Evolutionary conservation across 2,113 vertebrate species (phyloP), one percentile per base, ranked within the genome.

Genomic region (Saccopteryx bilineata): DNA sequence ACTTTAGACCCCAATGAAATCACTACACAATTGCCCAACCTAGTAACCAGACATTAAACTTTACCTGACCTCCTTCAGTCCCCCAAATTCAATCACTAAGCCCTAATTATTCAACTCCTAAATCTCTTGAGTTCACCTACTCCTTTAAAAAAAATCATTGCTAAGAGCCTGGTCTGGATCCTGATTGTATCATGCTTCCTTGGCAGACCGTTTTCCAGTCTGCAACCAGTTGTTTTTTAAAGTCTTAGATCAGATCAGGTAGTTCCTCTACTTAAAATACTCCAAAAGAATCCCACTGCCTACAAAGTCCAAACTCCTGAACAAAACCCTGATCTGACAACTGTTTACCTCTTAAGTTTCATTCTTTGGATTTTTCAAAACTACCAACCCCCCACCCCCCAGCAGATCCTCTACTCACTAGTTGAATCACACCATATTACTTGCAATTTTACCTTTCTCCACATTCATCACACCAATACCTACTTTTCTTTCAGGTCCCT

Each of bases 1-100:
- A 82, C 39, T 87, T 93, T 56, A 94, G 72, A 90, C 86, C 54
- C 52, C 58, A 94, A 19, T 76, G 58, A 80, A 71, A 89, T 80
- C 21, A 78, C 23, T 61, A 74, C 26, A 78, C 21, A 78, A 13
- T 0, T 46, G 14, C 50, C 54, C 24, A 28, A 65, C 24, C 18
- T 52, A 90, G 68, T 75, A 66, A 94, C 61, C 15, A 79, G 1
- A 9, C 31, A 69, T 0, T 68, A 50, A 56, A 26, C 46, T 93
- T 83, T 48, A 54, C 56, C 83, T 81, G 60, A 69, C 72, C 18
- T 90, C 28, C 69, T 88, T 74, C 18, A 65, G 58, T 71, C 46
- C 24, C 46, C 21, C 46, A 74, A 60, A 94, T 68, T 61, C 46
- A 91, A 69, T 56, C 58, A 78, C 33, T 31, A 68, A 39, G 19